A percentile compares a stretch with the other conserved stretches of the same genome.
Evolutionary conservation across 2,113 vertebrate species (phyloP).

Genomic region (Macaca fascicularis): DNA sequence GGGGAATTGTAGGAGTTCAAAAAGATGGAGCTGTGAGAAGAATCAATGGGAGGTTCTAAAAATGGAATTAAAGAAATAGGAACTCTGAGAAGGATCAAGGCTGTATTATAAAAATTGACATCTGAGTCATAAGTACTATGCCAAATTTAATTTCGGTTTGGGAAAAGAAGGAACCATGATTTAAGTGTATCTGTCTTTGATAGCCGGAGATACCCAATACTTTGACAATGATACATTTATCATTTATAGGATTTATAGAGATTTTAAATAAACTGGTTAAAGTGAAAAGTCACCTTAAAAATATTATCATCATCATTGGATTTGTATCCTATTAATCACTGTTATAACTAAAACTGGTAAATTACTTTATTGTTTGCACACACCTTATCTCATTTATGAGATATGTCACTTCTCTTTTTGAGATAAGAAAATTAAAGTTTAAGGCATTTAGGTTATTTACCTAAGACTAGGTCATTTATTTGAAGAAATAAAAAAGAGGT

Average conservation of each 20-base stretch:
- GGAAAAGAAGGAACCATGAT: background rate
- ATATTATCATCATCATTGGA: background rate
- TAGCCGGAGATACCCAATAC: background rate
- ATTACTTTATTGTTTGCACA: background rate
- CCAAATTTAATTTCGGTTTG: background rate
- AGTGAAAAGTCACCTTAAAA: background rate
- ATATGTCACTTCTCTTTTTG: background rate
- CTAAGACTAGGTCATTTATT: background rate
- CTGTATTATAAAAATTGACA: background rate
- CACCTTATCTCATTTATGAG: background rate
- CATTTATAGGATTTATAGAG: background rate
- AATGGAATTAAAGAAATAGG: background rate
- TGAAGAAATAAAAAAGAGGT: too few relatives aligned
- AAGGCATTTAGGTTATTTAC: background rate
- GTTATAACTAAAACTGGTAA: background rate
- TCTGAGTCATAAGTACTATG: background rate
- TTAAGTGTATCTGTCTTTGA: background rate
- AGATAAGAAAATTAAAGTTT: background rate
- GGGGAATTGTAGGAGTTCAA: background rate
- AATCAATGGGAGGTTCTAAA: background rate
- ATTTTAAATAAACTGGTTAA: background rate
- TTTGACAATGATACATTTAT: background rate
- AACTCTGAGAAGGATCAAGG: background rate
- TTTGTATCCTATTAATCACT: background rate
- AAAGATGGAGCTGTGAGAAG: background rate